Evolutionary conservation across 2,888 invertebrate species (phyloP), one percentile per base, ranked within the genome.

Genomic region (Caenorhabditis sinica): DNA sequence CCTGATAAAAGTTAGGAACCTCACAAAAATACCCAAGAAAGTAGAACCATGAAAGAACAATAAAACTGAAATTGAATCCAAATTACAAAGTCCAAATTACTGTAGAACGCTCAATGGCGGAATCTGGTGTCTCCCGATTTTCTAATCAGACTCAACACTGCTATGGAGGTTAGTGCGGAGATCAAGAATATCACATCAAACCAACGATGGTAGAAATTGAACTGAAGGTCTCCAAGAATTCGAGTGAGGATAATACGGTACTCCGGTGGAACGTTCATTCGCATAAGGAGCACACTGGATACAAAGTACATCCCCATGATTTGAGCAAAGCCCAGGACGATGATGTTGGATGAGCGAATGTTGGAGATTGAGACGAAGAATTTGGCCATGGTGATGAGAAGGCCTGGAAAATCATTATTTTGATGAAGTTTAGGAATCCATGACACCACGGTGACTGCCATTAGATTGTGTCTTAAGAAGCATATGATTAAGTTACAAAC

Each of bases 251-350:
- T 79, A 15, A 49, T 94, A 93, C 94, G 95, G 93, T 99, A 99
- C 93, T 99, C 97, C 0, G 96, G 95, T 0, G 99, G 99, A 97
- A 99, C 97, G 93, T 99, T 99, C 99, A 99, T 99, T 40, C 99
- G 94, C 95, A 99, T 97, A 53, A 99, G 94, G 0, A 99, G 95
- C 0, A 99, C 98, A 0, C 97, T 97, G 0, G 98, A 98, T 73
- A 98, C 97, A 94, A 99, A 99, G 93, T 99, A 99, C 98, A 99
- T 99, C 51, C 98, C 98, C 99, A 99, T 99, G 90, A 99, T 96
- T 94, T 99, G 98, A 0, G 98, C 99, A 58, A 99, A 94, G 86
- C 97, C 95, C 69, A 99, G 94, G 3, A 99, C 98, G 89, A 99
- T 98, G 76, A 99, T 96, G 93, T 98, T 98, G 13, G 98, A 98